Evolutionary conservation across 2,888 invertebrate genomes (phyloP).

Genomic region (Temnothorax unifasciatus): DNA sequence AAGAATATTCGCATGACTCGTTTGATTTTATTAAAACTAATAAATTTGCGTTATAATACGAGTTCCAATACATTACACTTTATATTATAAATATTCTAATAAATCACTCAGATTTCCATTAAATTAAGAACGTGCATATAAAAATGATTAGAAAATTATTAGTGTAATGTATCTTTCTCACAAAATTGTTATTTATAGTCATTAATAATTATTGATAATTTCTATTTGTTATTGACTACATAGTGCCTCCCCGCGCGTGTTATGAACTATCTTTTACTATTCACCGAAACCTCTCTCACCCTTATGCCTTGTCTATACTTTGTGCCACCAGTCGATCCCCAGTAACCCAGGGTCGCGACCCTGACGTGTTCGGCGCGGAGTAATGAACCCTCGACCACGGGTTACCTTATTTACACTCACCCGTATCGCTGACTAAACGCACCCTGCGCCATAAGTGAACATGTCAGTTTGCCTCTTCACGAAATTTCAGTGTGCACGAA

Average conservation of each 20-base stretch:
- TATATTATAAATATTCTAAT: not conserved
- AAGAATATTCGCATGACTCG: constrained; percentile 81
- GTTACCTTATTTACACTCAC: constrained; percentile 77
- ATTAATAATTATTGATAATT: not conserved
- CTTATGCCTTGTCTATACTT: constrained; percentile 23
- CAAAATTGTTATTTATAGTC: not conserved
- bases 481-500: constrained; percentile 55
- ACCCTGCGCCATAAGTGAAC: constrained; percentile 62
- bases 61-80: constrained; percentile 56
- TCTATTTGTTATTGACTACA: not conserved
- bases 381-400: constrained; percentile 71
- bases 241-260: not conserved
- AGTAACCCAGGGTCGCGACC: constrained; percentile 73
- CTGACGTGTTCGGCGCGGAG: constrained; percentile 65
- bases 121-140: not conserved
- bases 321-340: constrained; percentile 39
- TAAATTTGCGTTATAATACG: constrained; percentile 71
- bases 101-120: not conserved
- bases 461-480: constrained; percentile 69
- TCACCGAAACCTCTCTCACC: constrained; percentile 27
- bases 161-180: not conserved
- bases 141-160: not conserved
- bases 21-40: constrained; percentile 84
- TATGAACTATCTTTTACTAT: constrained; percentile 12
- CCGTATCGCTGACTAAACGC: constrained; percentile 69